Evolutionary conservation across 2,797 vertebrate species (phyloP), one percentile per base, ranked within the genome.

Genomic region (Sebastes diaconus): DNA sequence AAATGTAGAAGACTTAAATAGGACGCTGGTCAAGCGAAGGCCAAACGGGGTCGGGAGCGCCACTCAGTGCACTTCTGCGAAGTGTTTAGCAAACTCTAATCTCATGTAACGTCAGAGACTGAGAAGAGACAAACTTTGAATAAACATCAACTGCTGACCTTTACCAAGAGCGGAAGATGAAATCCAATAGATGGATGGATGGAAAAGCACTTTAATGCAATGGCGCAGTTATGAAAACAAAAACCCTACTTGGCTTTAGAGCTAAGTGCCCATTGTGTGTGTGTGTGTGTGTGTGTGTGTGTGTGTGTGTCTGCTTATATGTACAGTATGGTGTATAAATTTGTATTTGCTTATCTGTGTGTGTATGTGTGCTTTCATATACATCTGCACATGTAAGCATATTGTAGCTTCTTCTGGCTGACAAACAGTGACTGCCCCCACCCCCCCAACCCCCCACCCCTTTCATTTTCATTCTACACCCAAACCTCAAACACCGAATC

Each of bases 1-100:
- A 90, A 80, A 89, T 89, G 80, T 73, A 80, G 46, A 73, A 42
- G 46, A 39, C 61, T 79, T 75, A 88, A 89, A 88, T 74, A 79
- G 20, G 36, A 70, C 0, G 14, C 59, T 78, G 82, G 68, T 83
- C 64, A 84, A 70, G 27, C 4, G 12, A 60, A 81, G 66, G 74
- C 69, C 81, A 83, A 76, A 50, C 14, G 29, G 63, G 74, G 71
- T 80, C 16, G 1, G 52, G 69, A 77, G 66, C 52, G 68, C 6
- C n/a, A 63, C 22, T 78, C 20, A 25, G 71, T 67, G 58, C 14
- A n/a, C 68, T 75, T 60, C 77, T 85, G 73, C 66, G 27, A 76
- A 82, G 70, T 76, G 50, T 83, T 78, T 58, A 76, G 68, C 32
- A 72, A 71, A 76, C 50, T 77, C 13, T 79, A 89, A 84, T 88